Conservation (phyloP, 2,888 invertebrate species). For the Ceramica pisi region DNA sequence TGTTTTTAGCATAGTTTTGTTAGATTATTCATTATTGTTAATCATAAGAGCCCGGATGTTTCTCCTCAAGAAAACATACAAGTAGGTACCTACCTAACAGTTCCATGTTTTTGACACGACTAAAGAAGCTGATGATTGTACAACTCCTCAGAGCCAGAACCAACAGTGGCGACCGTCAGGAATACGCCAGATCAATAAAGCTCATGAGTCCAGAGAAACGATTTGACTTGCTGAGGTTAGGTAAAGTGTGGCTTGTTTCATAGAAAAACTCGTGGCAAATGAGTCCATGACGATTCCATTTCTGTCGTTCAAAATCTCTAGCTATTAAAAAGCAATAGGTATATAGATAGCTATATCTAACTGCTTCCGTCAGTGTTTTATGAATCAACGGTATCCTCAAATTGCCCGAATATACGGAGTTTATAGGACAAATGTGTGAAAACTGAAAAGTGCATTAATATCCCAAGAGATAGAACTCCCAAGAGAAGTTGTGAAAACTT, state of each 20-base stretch:
- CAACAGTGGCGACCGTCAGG: too few species aligned
- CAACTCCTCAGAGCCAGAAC: too few species aligned
- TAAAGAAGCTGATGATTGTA: not conserved
- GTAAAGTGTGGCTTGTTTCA: too few species aligned
- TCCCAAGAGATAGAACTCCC: too few species aligned
- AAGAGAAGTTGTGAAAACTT: too few species aligned
- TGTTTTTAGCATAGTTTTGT: too few species aligned
- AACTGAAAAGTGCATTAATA: too few species aligned
- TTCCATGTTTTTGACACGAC: not conserved
- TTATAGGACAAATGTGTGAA: too few species aligned
- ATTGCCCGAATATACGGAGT: not conserved
- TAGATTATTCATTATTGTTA: too few species aligned
- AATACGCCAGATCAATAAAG: too few species aligned
- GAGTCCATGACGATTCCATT: not conserved
- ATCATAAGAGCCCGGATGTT: too few species aligned
- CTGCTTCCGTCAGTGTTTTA: slow-evolving; percentile 25
- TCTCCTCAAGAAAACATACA: not conserved
- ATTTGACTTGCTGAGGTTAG: too few species aligned
- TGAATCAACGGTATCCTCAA: slow-evolving; percentile 26
- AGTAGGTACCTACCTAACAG: not conserved
- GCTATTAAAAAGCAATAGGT: slow-evolving; percentile 10
- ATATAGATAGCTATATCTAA: not conserved
- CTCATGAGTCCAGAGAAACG: not conserved
- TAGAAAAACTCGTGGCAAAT: not conserved
- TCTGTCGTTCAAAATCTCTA: slow-evolving; percentile 3